These are phyloP conservation scores for Rhincodon typus DNA, from an alignment of 2,797 vertebrate genomes.

Conservation along the genomic window DNA sequence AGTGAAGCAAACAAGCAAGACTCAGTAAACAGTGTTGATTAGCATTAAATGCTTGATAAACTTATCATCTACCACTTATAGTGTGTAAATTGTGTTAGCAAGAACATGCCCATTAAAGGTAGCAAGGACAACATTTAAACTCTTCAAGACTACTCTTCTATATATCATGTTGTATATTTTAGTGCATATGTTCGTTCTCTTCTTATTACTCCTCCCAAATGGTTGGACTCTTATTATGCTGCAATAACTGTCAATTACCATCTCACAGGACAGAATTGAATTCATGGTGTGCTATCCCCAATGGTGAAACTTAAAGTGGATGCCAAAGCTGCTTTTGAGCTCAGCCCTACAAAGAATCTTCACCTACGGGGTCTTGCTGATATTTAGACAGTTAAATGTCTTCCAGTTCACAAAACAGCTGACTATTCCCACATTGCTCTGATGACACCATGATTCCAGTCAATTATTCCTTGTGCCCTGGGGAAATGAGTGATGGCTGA, in stretches of 20 bases:
- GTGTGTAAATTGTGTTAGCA: neutral
- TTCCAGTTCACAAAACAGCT: neutral
- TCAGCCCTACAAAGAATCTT: no score
- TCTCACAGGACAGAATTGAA: neutral
- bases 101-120: neutral
- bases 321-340: neutral
- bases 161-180: neutral
- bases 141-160: neutral
- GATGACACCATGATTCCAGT: neutral
- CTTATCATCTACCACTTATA: neutral
- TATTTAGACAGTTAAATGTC: neutral
- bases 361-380: neutral
- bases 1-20: neutral
- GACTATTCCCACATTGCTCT: neutral
- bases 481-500: no score
- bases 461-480: neutral
- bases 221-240: neutral
- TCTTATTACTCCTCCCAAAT: neutral
- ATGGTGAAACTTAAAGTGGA: neutral
- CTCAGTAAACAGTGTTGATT: neutral
- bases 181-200: neutral
- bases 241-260: neutral
- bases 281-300: neutral
- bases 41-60: neutral
- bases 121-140: neutral